Evolutionary conservation across 2,797 vertebrate species (phyloP).

Genomic region (Garrulus glandarius): DNA sequence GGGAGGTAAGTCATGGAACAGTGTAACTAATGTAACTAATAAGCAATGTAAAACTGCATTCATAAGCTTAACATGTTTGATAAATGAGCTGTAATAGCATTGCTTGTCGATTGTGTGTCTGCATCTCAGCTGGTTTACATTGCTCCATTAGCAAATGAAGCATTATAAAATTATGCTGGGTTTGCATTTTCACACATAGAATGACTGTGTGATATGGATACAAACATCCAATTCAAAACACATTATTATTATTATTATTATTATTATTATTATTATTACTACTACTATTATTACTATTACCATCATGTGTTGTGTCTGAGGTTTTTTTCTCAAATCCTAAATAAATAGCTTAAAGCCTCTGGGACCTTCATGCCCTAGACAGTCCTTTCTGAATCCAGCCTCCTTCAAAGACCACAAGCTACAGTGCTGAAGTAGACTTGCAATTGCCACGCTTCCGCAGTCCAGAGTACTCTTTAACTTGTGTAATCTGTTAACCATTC

Average conservation of each 20-base stretch:
- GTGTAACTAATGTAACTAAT: neutral
- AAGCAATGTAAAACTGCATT: neutral
- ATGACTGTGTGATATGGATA: neutral
- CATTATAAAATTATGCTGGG: constrained; percentile 14
- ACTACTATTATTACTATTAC: neutral
- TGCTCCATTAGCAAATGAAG: constrained; percentile 41
- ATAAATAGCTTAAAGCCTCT: constrained; percentile 28
- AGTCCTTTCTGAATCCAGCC: neutral
- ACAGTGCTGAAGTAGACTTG: neutral
- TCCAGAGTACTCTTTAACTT: neutral
- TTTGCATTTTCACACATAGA: neutral
- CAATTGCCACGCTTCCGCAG: constrained; percentile 25
- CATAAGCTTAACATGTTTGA: neutral
- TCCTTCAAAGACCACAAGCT: neutral
- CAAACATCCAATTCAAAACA: constrained; percentile 44
- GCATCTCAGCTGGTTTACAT: neutral
- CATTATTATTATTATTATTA: neutral
- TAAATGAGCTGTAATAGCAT: constrained; percentile 9
- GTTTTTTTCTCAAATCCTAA: neutral
- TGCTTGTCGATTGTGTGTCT: neutral
- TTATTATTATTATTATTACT: neutral
- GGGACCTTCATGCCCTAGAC: neutral
- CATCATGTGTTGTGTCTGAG: neutral
- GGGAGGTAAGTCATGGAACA: neutral
- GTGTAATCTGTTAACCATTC: constrained; percentile 43